Conservation (phyloP, 2,888 invertebrate species). For the Epinotia brunnichana region DNA sequence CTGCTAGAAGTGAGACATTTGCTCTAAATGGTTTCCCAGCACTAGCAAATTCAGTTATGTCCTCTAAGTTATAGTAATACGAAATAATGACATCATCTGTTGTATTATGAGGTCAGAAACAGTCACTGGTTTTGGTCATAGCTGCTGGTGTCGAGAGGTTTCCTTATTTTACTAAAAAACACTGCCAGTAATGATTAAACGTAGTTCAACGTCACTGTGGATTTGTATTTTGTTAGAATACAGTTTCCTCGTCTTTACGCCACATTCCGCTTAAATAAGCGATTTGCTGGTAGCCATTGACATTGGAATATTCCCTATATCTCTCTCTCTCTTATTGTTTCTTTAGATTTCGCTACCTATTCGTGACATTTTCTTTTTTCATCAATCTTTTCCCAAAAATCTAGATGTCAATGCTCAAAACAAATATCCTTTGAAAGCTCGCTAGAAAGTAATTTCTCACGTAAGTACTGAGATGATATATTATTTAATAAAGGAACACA, state of each 20-base stretch:
- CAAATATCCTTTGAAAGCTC: background rate
- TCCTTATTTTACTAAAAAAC: slow-evolving; percentile 39
- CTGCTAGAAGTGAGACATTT: slow-evolving; percentile 18
- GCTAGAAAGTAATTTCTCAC: background rate
- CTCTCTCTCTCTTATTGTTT: slow-evolving; percentile 12
- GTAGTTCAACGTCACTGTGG: slow-evolving; percentile 31
- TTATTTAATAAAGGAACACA: slow-evolving; percentile 29
- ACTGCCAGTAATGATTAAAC: slow-evolving; percentile 15
- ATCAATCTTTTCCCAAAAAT: background rate
- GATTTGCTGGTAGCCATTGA: slow-evolving; percentile 21
- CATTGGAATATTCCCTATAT: slow-evolving; percentile 15
- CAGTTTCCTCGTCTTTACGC: slow-evolving; percentile 30
- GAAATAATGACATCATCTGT: slow-evolving; percentile 44
- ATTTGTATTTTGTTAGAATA: slow-evolving; percentile 29
- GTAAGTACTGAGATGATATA: slow-evolving; percentile 11
- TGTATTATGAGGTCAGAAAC: slow-evolving; percentile 44
- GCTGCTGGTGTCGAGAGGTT: slow-evolving; percentile 33
- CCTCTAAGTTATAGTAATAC: slow-evolving; percentile 28
- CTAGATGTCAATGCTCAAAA: background rate
- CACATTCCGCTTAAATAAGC: slow-evolving; percentile 37
- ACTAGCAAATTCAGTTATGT: slow-evolving; percentile 22
- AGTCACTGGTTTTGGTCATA: slow-evolving; percentile 43
- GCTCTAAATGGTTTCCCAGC: slow-evolving; percentile 12
- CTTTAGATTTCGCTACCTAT: background rate
- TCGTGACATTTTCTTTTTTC: background rate